phyloP scores from a whole-genome alignment of 2,888 invertebrate species.

The Apamea epomidion region DNA sequence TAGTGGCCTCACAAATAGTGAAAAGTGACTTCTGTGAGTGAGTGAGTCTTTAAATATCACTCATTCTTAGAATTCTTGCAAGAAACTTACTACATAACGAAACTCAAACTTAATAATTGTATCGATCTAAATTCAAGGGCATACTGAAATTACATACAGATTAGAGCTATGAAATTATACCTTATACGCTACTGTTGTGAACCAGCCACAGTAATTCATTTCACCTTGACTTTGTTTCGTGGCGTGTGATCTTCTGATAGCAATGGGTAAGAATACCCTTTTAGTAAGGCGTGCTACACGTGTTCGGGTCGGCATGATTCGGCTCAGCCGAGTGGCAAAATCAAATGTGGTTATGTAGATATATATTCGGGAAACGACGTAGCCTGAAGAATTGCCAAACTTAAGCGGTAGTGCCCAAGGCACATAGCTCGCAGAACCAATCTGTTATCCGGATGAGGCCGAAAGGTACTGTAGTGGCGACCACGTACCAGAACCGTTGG shows the following conservation, averaged over 20 bases:
- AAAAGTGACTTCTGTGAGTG: too few relatives aligned
- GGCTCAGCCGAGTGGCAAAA: background rate
- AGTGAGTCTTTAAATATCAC: too few relatives aligned
- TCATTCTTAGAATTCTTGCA: background rate
- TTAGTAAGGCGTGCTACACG: background rate
- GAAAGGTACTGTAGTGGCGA: background rate
- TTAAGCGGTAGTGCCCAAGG: background rate
- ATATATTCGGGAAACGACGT: background rate
- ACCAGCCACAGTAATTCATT: slow-evolving; percentile 46
- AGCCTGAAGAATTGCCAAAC: background rate
- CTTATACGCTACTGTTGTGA: slow-evolving; percentile 44
- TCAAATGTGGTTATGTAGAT: background rate
- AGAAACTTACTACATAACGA: slow-evolving; percentile 27
- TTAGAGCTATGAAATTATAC: slow-evolving; percentile 64
- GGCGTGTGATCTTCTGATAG: slow-evolving; percentile 35
- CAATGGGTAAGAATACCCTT: slow-evolving; percentile 29
- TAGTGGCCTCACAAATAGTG: background rate
- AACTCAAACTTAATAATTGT: slow-evolving; percentile 39
- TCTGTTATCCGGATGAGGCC: background rate
- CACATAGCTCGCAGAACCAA: background rate
- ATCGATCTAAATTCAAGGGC: slow-evolving; percentile 62
- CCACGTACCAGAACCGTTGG: background rate
- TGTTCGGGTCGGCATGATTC: background rate
- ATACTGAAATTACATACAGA: slow-evolving; percentile 60
- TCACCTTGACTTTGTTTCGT: slow-evolving; percentile 42